Base-by-base conservation (phyloP, 2,888 invertebrate species). In the Ectemnius continuus region DNA sequence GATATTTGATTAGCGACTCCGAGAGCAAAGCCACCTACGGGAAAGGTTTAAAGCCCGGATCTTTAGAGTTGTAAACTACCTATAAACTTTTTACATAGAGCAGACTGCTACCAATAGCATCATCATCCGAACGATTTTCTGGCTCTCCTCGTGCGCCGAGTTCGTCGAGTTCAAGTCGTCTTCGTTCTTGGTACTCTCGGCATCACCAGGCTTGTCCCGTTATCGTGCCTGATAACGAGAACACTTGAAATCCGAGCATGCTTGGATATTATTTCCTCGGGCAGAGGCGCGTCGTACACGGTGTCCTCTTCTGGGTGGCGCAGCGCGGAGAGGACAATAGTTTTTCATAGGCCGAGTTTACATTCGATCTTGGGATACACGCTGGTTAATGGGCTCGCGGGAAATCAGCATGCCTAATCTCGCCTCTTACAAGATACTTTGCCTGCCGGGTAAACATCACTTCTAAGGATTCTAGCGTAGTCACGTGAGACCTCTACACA, bases 1-100 rank as follows among this genome's bases (percentile, higher is more conserved):
- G 75, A 61, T 81, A 70, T 76, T 83, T 81, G 83, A 82, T 82
- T 78, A 81, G 75, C 61, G 52, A 47, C 58, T 58, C 58, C 59
- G 56, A 61, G 61, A 65, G 67, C 23, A 23, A 23, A 23, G 23
- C 23, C 23, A 23, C 23, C 23, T 23, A 23, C 23, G 23, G 23
- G 23, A 23, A 23, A 23, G 23, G 23, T 3, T 20, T 23, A 23
- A 23, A 23, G 36, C 36, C 8, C 2, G 11, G 36, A 36, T 36
- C 36, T 11, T 36, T 11, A 11, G 8, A 36, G 36, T 36, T 36
- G 36, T 36, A 36, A 36, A 36, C 8, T 2, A 11, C 2, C 36
- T 36, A 11, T 36, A 8, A 36, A 36, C 8, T 36, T 36, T 36
- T 6, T 36, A 36, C 36, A 36, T 11, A 11, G 1, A 11, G 1